Conservation (phyloP, 2,113 vertebrate genomes). For the Zosterops japonicus region DNA sequence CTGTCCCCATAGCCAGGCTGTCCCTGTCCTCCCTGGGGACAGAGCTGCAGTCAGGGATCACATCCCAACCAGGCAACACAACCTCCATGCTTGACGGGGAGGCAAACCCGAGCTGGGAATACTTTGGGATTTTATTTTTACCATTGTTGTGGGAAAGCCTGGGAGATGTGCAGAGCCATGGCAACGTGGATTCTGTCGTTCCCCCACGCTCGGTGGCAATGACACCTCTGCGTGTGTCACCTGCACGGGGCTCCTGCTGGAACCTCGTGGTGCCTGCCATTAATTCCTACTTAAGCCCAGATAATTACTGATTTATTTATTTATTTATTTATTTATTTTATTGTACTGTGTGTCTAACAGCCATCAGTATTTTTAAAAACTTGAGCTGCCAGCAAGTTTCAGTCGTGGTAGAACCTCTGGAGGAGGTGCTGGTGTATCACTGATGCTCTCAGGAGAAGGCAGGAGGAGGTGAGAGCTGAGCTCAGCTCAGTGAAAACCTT, state of each 20-base stretch:
- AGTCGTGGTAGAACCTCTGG: background rate
- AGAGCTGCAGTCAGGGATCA: background rate
- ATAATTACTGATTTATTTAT: background rate
- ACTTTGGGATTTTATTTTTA: background rate
- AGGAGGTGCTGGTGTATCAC: background rate
- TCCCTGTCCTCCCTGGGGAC: fast-evolving
- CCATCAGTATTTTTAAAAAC: background rate
- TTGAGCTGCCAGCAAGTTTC: background rate
- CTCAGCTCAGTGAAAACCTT: background rate
- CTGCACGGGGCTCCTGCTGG: background rate
- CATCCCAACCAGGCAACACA: fast-evolving
- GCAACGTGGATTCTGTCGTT: background rate
- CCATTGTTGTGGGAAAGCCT: background rate
- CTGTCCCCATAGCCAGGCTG: background rate
- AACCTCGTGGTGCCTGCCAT: background rate
- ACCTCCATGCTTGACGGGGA: fast-evolving
- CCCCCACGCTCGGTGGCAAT: background rate
- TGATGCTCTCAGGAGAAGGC: background rate
- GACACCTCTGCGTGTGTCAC: background rate
- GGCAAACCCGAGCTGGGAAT: background rate
- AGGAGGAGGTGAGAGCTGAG: background rate
- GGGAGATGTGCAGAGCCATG: background rate
- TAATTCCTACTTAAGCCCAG: background rate
- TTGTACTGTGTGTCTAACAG: background rate
- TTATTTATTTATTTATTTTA: background rate